Evolutionary conservation across 2,888 invertebrate genomes (phyloP), one percentile per base, ranked within the genome.

Genomic region (Machimus rusticus): DNA sequence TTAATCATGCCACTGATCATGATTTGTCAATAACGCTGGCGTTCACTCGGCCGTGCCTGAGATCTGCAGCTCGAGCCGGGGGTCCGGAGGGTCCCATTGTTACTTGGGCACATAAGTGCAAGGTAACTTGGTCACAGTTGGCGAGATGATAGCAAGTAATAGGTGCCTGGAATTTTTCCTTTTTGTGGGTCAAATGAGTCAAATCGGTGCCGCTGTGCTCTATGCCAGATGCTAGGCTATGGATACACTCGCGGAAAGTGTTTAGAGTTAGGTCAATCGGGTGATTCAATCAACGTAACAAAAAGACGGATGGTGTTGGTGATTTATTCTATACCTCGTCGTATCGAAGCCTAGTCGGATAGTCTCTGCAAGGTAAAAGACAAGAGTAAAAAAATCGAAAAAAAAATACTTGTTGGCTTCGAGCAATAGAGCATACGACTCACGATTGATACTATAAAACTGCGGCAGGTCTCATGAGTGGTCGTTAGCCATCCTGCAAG

Each of bases 1-100:
- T 87, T 81, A 74, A 74, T 87, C 87, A 87, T 87, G 87, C 87
- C 77, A 74, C 74, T 81, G 79, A 87, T 87, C 81, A 87, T 81
- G 87, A 87, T 87, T 87, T 87, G 87, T 87, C 87, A 87, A 87
- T 87, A 66, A 66, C 23, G 77, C 74, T 12, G 28, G 37, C 66
- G 37, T 66, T 66, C 57, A 23, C 31, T 37, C n/a, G 37, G 37
- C 82, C 82, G 82, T 57, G 82, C 82, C 82, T 84, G 37, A 82
- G 34, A 37, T 37, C 66, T 66, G 39, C n/a, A 19, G 12, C 66
- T 19, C 28, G 3, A 23, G 19, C 23, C 66, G 23, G 28, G 23
- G 66, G 66, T 16, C 43, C 43, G 43, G 43, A 46, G 43, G 19
- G 23, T 23, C 23, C 51, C 66, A 66, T 66, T 66, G 57, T 39